A percentile compares a stretch with the other conserved stretches of the same genome.
phyloP scores from a whole-genome alignment of 2,797 vertebrate genomes.

The Catharus ustulatus region DNA sequence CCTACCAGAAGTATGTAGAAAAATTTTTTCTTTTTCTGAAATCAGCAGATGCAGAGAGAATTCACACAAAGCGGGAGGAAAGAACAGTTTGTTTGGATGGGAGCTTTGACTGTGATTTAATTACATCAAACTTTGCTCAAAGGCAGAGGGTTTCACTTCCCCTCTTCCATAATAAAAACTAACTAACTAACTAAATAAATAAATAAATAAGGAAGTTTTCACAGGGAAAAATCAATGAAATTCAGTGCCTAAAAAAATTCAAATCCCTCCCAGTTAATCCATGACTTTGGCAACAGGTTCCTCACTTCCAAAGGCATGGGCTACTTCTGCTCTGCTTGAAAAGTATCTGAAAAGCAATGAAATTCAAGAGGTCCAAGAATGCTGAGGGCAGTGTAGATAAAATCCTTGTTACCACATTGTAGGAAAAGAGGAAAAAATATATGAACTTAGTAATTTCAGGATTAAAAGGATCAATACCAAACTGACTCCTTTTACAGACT shows the following conservation, averaged over 20 bases:
- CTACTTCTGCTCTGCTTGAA: not conserved
- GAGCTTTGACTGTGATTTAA: not conserved
- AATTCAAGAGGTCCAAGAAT: not conserved
- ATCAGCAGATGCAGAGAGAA: not conserved
- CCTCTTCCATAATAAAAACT: too few relatives aligned
- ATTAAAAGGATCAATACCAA: not conserved
- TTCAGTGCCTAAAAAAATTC: not conserved
- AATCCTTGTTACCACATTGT: accelerated
- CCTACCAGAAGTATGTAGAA: not conserved
- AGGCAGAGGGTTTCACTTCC: not conserved
- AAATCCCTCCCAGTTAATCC: accelerated
- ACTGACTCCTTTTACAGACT: not conserved
- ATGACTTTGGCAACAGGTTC: not conserved
- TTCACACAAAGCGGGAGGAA: not conserved
- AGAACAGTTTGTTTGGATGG: not conserved
- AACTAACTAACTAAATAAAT: too few relatives aligned
- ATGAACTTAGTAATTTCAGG: not conserved
- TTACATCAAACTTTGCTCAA: not conserved
- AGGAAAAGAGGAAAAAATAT: not conserved
- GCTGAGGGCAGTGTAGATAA: not conserved
- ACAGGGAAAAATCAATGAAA: not conserved
- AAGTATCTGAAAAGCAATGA: not conserved
- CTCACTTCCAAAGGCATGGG: not conserved
- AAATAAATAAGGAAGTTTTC: not conserved
- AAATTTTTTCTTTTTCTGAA: not conserved